Evolutionary conservation across 2,113 vertebrate genomes (phyloP).

Genomic region (Gracilinanus agilis): DNA sequence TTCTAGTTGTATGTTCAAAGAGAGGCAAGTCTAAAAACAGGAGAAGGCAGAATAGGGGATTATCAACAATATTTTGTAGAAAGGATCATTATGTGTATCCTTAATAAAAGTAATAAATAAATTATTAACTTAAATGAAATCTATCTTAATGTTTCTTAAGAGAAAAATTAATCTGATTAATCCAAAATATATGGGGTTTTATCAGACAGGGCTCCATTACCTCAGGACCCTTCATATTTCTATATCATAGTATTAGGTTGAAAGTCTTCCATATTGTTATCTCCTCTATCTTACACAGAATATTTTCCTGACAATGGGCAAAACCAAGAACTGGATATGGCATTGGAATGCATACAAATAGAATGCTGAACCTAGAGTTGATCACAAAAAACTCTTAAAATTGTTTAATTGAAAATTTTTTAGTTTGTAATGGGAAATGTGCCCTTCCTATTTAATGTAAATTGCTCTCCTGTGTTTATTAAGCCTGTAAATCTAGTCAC

Average conservation of each 20-base stretch:
- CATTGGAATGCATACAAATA: constrained; percentile 36
- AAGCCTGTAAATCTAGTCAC: not conserved
- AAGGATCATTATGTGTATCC: not conserved
- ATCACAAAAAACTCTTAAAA: not conserved
- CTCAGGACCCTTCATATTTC: constrained; percentile 17
- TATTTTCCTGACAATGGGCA: constrained; percentile 32
- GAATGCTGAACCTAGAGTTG: not conserved
- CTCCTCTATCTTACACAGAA: not conserved
- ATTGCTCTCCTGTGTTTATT: constrained; percentile 34
- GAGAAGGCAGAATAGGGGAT: rapidly evolving
- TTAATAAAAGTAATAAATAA: constrained; percentile 34
- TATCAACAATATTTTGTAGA: constrained; percentile 5
- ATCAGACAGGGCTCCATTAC: not conserved
- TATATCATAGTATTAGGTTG: constrained; percentile 39
- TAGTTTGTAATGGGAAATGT: not conserved
- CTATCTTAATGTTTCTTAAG: not conserved
- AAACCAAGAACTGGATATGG: constrained; percentile 1
- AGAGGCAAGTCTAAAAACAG: not conserved
- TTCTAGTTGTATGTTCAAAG: constrained; percentile 36
- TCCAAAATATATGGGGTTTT: constrained; percentile 8
- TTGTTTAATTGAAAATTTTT: constrained; percentile 12
- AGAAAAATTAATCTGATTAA: constrained; percentile 40
- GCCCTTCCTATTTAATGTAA: constrained; percentile 5
- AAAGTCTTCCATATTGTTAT: not conserved
- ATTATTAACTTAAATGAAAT: constrained; percentile 54